Evolutionary conservation across 2,113 vertebrate species (phyloP).

Genomic region (Setophaga kirtlandii): DNA sequence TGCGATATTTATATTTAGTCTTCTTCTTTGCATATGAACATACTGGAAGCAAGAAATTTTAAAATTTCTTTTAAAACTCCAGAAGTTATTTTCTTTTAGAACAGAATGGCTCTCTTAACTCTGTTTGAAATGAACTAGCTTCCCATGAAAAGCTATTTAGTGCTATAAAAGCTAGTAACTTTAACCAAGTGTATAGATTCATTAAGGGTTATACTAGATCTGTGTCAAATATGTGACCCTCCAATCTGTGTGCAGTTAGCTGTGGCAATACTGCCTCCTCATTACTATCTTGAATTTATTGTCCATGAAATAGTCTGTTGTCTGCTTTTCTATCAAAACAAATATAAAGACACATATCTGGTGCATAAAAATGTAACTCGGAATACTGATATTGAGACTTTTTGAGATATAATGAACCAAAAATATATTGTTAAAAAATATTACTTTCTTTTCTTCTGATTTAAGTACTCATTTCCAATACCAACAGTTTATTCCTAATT

Average conservation of each 20-base stretch:
- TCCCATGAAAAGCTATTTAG: slow-evolving; percentile 68
- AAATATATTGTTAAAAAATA: not conserved
- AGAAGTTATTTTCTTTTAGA: slow-evolving; percentile 1
- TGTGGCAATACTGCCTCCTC: slow-evolving; percentile 71
- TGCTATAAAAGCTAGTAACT: slow-evolving; percentile 71
- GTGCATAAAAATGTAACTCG: slow-evolving; percentile 70
- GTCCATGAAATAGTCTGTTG: slow-evolving; percentile 80
- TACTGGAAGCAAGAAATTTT: not conserved
- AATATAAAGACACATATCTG: slow-evolving; percentile 74
- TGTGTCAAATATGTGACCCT: slow-evolving; percentile 75
- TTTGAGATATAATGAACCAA: not conserved
- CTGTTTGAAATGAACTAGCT: slow-evolving; percentile 48
- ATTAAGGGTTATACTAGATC: slow-evolving; percentile 71
- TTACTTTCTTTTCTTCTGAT: not conserved
- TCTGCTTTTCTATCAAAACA: slow-evolving; percentile 80
- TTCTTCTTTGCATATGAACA: not conserved
- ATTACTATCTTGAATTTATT: slow-evolving; percentile 81
- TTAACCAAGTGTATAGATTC: slow-evolving; percentile 78
- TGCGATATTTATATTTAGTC: not conserved
- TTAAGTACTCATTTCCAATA: not conserved
- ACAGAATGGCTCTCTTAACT: slow-evolving; percentile 5
- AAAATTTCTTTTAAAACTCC: slow-evolving; percentile 20
- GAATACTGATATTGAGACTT: slow-evolving; percentile 28
- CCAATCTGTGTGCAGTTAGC: slow-evolving; percentile 76
- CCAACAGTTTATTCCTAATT: not conserved